A percentile compares a stretch with the other conserved stretches of the same genome.
phyloP scores from a whole-genome alignment of 2,888 invertebrate genomes.

The Drosophila paracracens region DNA sequence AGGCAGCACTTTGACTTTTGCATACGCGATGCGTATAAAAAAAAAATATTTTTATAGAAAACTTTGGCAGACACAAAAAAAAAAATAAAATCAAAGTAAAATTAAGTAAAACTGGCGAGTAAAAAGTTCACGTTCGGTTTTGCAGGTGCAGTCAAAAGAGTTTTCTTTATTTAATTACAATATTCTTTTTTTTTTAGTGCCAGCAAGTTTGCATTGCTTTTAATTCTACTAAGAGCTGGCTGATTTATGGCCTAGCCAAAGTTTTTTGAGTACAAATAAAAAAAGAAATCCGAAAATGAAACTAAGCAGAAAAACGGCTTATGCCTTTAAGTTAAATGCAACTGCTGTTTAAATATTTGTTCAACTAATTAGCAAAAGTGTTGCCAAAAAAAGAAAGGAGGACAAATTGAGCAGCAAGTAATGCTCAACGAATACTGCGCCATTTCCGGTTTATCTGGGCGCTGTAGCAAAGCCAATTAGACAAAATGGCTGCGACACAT shows the following conservation, averaged over 20 bases:
- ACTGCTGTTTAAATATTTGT: conserved; percentile 65
- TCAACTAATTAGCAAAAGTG: conserved; percentile 74
- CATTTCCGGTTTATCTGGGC: conserved; percentile 75
- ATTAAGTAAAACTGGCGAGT: conserved; percentile 10
- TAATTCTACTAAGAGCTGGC: conserved; percentile 65
- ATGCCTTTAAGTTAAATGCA: conserved; percentile 62
- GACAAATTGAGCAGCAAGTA: conserved; percentile 27
- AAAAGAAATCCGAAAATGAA: conserved; percentile 11
- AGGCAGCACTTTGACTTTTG: conserved; percentile 24
- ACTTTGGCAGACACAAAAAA: conserved; percentile 26
- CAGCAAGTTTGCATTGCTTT: conserved; percentile 63
- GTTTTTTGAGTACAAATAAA: conserved; percentile 41
- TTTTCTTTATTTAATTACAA: conserved; percentile 74
- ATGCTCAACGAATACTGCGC: conserved; percentile 62
- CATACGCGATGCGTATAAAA: conserved; percentile 35
- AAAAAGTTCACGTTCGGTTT: conserved; percentile 33
- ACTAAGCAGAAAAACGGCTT: conserved; percentile 25
- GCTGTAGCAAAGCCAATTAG: conserved; percentile 74
- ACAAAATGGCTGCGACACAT: conserved; percentile 79
- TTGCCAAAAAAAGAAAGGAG: conserved; percentile 53
- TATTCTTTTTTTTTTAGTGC: conserved; percentile 35
- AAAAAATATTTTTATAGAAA: conserved; percentile 25
- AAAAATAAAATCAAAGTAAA: conserved; percentile 20
- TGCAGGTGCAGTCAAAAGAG: conserved; percentile 62
- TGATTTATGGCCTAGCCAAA: conserved; percentile 65